Evolutionary conservation across 2,888 invertebrate species (phyloP), one percentile per base, ranked within the genome.

Genomic region (Lingula anatina): DNA sequence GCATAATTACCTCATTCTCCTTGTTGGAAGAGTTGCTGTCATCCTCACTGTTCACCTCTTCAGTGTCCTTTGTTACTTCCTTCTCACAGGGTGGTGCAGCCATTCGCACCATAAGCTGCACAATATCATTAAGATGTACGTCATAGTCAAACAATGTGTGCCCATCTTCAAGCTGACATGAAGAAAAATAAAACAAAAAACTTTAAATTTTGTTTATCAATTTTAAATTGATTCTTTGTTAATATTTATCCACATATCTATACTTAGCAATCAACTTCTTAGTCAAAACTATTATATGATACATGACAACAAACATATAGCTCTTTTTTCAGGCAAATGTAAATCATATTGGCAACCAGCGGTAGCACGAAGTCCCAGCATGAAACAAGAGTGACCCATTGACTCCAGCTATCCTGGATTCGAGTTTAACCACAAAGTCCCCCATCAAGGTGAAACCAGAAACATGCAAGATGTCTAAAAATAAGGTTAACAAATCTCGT

Each of bases 71-170:
- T n/a, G n/a, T n/a, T n/a, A n/a, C n/a, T n/a, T n/a, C n/a, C n/a
- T n/a, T n/a, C n/a, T n/a, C n/a, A n/a, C n/a, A n/a, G 4, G 48
- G 25, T 31, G 56, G 45, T 9, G 56, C 52, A 26, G 48, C 49
- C 42, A 56, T 53, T 27, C 63, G 57, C 18, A 83, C 77, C 79
- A 85, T 82, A 23, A 88, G 77, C 66, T 87, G 86, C 42, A 89
- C 83, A 20, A 88, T 85, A 73, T 88, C 86, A 75, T 88, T 87
- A 12, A 86, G 75, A 52, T 85, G 84, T 15, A 89, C 84, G 64
- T 83, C 83, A 68, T 90, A 90, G 71, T 89, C 88, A 71, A 86
- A 84, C 55, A 90, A 78, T 47, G 83, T 83, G 62, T 86, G 85
- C 1, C 84, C 85, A 81, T 87, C 82, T 71, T 86, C 86, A 44